A percentile compares a stretch with the other conserved stretches of the same genome.
Conservation (phyloP, 2,888 invertebrate species). For the Yponomeuta evonymella region DNA sequence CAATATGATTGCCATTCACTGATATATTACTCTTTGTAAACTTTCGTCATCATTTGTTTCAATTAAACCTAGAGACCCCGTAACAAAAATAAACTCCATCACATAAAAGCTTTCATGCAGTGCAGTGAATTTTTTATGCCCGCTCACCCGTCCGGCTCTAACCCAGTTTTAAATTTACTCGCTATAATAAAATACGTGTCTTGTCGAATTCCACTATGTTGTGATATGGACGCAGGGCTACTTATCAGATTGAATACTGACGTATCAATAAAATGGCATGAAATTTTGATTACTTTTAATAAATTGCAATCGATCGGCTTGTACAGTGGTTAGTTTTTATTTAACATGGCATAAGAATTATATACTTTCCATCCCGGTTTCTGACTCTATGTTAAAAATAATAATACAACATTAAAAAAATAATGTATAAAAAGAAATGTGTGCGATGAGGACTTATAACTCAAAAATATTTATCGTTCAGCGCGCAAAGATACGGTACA, state of each 20-base stretch:
- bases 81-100: constrained; percentile 8
- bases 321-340: no score
- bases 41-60: background rate
- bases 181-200: constrained; percentile 29
- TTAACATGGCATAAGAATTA: no score
- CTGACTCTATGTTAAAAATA: no score
- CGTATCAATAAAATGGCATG: background rate
- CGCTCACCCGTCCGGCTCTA: constrained; percentile 31
- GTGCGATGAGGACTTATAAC: no score
- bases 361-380: no score
- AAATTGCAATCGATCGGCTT: background rate
- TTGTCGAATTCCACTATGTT: background rate
- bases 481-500: no score
- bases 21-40: background rate
- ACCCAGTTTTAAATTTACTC: constrained; percentile 68
- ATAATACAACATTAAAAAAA: no score
- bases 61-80: background rate
- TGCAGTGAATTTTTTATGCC: constrained; percentile 19
- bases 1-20: no score
- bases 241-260: background rate
- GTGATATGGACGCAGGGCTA: background rate
- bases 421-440: no score
- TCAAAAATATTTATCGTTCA: no score
- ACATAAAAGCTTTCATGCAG: constrained; percentile 11
- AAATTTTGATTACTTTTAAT: background rate